Percentiles rank a stretch among this genome's conserved stretches.
Evolutionary conservation across 2,888 invertebrate species (phyloP).

Genomic region (Heliothis peltigera): DNA sequence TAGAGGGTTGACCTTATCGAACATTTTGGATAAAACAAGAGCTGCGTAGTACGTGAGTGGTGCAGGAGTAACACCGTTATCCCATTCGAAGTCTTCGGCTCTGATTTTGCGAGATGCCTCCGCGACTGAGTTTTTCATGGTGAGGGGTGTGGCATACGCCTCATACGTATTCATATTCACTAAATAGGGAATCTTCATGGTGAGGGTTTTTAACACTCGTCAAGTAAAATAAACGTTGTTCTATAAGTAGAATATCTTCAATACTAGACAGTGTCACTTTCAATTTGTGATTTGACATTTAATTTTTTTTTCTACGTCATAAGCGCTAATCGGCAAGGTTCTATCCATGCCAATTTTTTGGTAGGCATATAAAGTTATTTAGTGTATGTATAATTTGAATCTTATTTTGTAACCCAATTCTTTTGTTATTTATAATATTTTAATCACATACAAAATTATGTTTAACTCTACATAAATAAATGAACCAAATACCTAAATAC

Average conservation of each 20-base stretch:
- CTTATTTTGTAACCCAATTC: no score
- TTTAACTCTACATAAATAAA: background rate
- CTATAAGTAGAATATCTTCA: background rate
- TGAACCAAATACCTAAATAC: background rate
- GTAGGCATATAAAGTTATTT: no score
- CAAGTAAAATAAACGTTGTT: background rate
- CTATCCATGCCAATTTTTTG: no score
- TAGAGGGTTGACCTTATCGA: conserved; percentile 88
- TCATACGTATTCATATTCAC: conserved; percentile 75
- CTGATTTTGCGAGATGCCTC: conserved; percentile 77
- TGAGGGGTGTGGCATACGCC: conserved; percentile 74
- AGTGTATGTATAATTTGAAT: no score
- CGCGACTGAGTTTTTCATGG: conserved; percentile 71
- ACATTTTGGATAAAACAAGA: conserved; percentile 77
- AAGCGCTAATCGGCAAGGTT: no score
- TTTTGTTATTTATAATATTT: no score
- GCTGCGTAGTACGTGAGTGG: conserved; percentile 80
- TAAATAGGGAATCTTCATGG: conserved; percentile 85
- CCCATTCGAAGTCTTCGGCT: conserved; percentile 87
- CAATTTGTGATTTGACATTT: conserved; percentile 26
- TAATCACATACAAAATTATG: no score
- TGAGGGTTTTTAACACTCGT: conserved; percentile 32
- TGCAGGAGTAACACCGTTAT: conserved; percentile 79
- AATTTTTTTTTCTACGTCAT: no score
- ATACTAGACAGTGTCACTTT: conserved; percentile 19